Evolutionary conservation across 2,113 vertebrate species (phyloP), one percentile per base, ranked within the genome.

Genomic region (Cervus canadensis): DNA sequence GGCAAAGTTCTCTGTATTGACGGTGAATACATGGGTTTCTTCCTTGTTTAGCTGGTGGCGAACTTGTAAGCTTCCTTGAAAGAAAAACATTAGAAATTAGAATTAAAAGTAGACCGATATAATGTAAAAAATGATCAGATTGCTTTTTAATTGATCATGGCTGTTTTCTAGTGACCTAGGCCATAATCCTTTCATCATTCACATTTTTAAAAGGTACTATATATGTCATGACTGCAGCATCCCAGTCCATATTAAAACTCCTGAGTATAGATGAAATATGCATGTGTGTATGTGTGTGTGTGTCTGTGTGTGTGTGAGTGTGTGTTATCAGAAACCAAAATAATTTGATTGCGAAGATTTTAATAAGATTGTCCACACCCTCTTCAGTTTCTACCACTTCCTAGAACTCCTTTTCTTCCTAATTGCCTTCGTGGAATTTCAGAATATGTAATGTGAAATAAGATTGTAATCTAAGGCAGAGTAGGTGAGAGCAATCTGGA

Each of bases 61-160:
- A 96, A 99, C 99, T 98, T 99, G 99, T 98, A 99, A 99, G 97
- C 99, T 99, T 98, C 99, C 99, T 99, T 98, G 93, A 99, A 97
- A 98, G 62, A 96, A 98, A 88, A 98, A 62, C 19, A 97, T 79
- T 40, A 43, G 25, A 67, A 96, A 93, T 93, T 95, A 87, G 43
- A 93, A 9, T 8, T 86, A 87, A 95, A 91, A 97, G 94, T 25
- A 40, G 21, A 54, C 28, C 0, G 7, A 52, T 1, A 91, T 79
- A 90, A 91, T 79, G 5, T 30, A 95, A 85, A 94, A 16, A 0
- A 30, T 40, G 0, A 67, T 82, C 2, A 92, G 6, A 60, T 52
- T 93, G 6, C 10, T 40, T 84, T 88, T 91, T 33, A 76, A 57
- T 57, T 83, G 3, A 60, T 30, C 0, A 3, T 48, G 67, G 54